These are phyloP conservation scores for Lasioglossum calceatum DNA, from an alignment of 2,888 invertebrate species.

Conservation along the genomic window DNA sequence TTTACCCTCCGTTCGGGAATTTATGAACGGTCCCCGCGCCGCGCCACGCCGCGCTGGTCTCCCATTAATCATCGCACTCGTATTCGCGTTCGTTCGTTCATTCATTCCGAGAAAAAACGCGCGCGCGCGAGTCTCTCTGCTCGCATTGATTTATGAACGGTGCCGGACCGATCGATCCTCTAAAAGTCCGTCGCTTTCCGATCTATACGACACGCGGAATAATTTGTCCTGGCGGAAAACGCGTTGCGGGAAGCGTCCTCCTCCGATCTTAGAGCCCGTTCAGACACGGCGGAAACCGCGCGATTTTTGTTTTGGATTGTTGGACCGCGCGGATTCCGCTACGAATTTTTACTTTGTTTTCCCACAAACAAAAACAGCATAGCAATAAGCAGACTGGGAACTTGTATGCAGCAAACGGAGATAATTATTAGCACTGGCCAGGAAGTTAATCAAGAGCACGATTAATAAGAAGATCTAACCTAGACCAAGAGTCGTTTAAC, in stretches of 20 bases:
- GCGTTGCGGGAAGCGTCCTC: background rate
- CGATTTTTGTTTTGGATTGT: too few relatives aligned
- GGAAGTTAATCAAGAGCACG: background rate
- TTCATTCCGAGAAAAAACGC: constrained; percentile 51
- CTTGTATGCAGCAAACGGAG: too few relatives aligned
- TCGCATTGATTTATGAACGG: constrained; percentile 60
- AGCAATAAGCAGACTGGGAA: too few relatives aligned
- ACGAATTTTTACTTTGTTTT: too few relatives aligned
- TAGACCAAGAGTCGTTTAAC: background rate
- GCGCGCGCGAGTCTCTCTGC: constrained; percentile 6
- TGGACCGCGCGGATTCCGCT: too few relatives aligned
- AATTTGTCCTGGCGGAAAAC: background rate
- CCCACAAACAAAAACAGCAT: too few relatives aligned
- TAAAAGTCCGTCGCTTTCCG: constrained; percentile 16
- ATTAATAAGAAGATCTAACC: background rate
- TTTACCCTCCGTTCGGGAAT: constrained; percentile 61
- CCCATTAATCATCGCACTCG: constrained; percentile 65
- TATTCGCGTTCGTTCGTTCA: constrained; percentile 45
- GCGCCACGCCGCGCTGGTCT: constrained; percentile 26
- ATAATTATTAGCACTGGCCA: too few relatives aligned
- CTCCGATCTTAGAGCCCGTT: background rate
- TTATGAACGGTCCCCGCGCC: constrained; percentile 66
- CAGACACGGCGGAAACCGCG: too few relatives aligned
- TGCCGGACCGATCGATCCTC: constrained; percentile 26
- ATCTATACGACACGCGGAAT: background rate